Conservation (phyloP, 2,797 vertebrate species). For the Perdix hodgsoniae region DNA sequence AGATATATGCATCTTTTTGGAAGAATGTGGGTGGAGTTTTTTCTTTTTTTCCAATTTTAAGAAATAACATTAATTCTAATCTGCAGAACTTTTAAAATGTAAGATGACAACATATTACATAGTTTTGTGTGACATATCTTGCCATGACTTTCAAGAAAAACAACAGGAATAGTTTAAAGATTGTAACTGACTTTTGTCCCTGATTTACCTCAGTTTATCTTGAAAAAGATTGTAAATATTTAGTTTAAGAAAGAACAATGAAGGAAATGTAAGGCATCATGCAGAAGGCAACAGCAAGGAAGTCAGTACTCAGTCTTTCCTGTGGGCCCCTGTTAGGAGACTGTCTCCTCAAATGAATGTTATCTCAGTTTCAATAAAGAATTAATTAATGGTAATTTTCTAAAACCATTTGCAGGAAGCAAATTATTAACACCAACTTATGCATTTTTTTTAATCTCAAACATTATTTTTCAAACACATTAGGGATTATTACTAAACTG, state of each 20-base stretch:
- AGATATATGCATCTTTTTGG: not conserved
- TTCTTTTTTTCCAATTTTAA: no score
- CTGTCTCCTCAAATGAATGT: not conserved
- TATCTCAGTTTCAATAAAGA: not conserved
- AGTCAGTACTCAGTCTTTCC: not conserved
- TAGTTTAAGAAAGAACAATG: not conserved
- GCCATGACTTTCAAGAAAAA: not conserved
- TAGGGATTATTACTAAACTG: not conserved
- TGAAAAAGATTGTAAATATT: not conserved
- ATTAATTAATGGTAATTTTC: not conserved
- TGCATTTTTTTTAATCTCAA: not conserved
- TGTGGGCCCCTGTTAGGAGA: rapidly evolving
- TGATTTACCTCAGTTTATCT: not conserved
- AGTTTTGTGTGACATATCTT: not conserved
- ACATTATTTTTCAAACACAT: not conserved
- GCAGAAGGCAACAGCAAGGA: not conserved
- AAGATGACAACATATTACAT: not conserved
- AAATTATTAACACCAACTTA: not conserved
- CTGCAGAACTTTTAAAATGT: not conserved
- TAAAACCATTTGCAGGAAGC: not conserved
- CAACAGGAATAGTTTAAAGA: not conserved
- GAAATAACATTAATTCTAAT: not conserved
- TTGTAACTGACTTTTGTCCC: not conserved
- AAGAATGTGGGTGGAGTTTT: not conserved
- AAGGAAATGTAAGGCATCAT: not conserved